These are phyloP conservation scores for Sialis fuliginosa DNA, from an alignment of 2,888 invertebrate species.

Conservation along the genomic window DNA sequence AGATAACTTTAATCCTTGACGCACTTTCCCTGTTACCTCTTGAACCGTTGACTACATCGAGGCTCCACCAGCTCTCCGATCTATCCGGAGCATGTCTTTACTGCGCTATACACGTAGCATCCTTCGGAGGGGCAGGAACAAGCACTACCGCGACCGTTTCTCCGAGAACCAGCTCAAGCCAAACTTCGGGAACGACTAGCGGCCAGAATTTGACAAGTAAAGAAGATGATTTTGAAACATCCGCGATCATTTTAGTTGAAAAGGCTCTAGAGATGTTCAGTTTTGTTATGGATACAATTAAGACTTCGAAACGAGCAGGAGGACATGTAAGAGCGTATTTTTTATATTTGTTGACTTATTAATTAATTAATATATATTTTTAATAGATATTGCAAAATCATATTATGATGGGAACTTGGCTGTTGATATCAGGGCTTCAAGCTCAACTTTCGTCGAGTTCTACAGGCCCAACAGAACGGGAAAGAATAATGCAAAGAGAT, in stretches of 20 bases:
- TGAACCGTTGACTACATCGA: slow-evolving; percentile 72
- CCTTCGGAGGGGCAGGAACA: slow-evolving; percentile 14
- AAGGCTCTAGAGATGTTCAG: slow-evolving; percentile 76
- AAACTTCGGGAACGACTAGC: slow-evolving; percentile 10
- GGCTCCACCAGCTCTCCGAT: slow-evolving; percentile 63
- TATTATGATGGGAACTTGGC: slow-evolving; percentile 74
- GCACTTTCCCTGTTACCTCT: slow-evolving; percentile 73
- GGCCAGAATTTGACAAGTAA: slow-evolving; percentile 21
- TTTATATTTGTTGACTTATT: background rate
- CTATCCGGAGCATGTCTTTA: slow-evolving; percentile 72
- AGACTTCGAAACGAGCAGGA: slow-evolving; percentile 70
- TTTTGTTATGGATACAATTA: slow-evolving; percentile 61
- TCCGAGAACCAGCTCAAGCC: slow-evolving; percentile 12
- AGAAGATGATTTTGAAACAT: slow-evolving; percentile 67
- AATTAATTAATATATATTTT: background rate
- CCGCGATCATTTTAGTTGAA: slow-evolving; percentile 70
- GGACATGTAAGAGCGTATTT: slow-evolving; percentile 48
- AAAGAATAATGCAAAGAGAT: slow-evolving; percentile 26
- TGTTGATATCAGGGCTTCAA: slow-evolving; percentile 72
- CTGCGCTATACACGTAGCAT: slow-evolving; percentile 37
- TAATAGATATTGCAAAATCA: slow-evolving; percentile 72
- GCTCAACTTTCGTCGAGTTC: slow-evolving; percentile 54
- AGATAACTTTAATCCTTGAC: slow-evolving; percentile 66
- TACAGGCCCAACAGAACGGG: slow-evolving; percentile 26
- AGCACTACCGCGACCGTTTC: slow-evolving; percentile 30